Evolutionary conservation across 2,888 invertebrate genomes (phyloP).

Genomic region (Euplagia quadripunctaria): DNA sequence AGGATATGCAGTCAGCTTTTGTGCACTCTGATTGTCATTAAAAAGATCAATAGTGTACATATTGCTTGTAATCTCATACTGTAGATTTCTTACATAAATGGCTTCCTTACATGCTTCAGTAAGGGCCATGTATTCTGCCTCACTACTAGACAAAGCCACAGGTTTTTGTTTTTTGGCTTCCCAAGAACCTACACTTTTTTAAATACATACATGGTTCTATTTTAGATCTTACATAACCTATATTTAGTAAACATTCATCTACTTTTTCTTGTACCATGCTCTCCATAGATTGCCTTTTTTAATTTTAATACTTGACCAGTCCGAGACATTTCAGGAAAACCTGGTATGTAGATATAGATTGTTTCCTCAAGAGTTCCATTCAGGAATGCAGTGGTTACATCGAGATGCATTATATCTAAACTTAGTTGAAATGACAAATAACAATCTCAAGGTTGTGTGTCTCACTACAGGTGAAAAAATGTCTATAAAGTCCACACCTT

Average conservation of each 20-base stretch:
- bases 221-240: slow-evolving; percentile 1
- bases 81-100: slow-evolving; percentile 7
- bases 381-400: neutral
- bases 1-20: slow-evolving; percentile 2
- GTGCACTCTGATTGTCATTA: slow-evolving; percentile 3
- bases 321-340: neutral
- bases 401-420: neutral
- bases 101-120: slow-evolving; percentile 18
- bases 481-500: neutral
- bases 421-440: neutral
- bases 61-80: slow-evolving; percentile 10
- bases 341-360: neutral
- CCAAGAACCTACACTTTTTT: neutral
- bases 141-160: slow-evolving; percentile 14
- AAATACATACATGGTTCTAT: slow-evolving; percentile 3
- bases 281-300: slow-evolving; percentile 4
- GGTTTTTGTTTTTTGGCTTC: neutral
- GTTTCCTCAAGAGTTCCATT: neutral
- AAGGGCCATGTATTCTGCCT: slow-evolving; percentile 12
- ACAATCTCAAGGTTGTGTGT: neutral
- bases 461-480: neutral
- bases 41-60: neutral
- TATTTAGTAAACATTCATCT: neutral
- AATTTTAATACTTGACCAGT: neutral
- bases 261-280: slow-evolving; percentile 6